Base-by-base conservation (phyloP, 2,888 invertebrate genomes). In the Allygus modestus region DNA sequence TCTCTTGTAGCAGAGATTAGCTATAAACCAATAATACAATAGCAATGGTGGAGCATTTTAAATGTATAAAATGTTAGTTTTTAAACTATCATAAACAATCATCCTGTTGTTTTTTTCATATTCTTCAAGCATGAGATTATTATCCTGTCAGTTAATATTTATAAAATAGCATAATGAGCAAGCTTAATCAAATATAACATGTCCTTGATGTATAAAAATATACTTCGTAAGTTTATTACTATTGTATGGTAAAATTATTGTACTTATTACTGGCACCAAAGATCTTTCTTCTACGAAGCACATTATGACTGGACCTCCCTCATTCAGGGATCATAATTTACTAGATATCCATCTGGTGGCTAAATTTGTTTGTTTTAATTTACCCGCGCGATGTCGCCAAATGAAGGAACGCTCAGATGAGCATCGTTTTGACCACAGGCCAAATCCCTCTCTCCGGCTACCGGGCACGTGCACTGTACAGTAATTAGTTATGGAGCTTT, bases 291-390 rank as follows among this genome's bases (percentile, higher is more conserved):
- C 65, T 12, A 12, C 65, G 65, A 65, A 65, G n/a, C 17, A 26
- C 31, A 65, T 65, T 15, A 65, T 58, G 65, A 65, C 28, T 65
- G 65, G 65, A 65, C 65, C 65, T 65, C 65, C 65, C 65, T 65
- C 65, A 65, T 65, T 65, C 65, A 65, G 28, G 15, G 37, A 71
- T 71, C 41, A 20, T 71, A 71, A 37, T 37, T 65, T 71, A 71
- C 41, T 17, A 71, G 41, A 71, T 71, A 71, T 71, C 71, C 71
- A 41, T 71, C 71, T 71, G 37, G 37, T 37, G 37, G 71, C 71
- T 71, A 71, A 71, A 71, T 37, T 23, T 41, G 71, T 71, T 71
- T 71, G 71, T 71, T 71, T 71, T 71, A 71, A 71, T 71, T 71
- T 71, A 71, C 71, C 71, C 71, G 71, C 71, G 41, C 71, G 41